Base-by-base conservation (phyloP, 2,797 vertebrate genomes). In the Siniperca undulata region DNA sequence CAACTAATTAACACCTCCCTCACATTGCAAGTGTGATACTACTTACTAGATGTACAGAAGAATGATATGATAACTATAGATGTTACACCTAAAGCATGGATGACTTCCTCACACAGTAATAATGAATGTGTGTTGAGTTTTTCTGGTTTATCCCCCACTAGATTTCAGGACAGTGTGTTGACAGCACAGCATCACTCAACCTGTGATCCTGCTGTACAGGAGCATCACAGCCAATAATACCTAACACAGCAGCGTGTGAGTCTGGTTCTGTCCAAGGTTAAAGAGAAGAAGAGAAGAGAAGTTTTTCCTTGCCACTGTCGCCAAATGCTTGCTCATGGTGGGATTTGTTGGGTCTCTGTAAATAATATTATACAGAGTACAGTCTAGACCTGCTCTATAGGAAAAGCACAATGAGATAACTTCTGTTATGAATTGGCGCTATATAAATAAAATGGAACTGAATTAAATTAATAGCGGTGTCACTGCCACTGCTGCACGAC, bases 111-210 rank as follows among this genome's bases (percentile, higher is more conserved):
- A 50, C 40, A n/a, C 20, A 36, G 56, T 73, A 19, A 75, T 20
- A 24, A 56, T 68, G n/a, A 78, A 42, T 40, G 55, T 50, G 58
- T 53, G 56, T 27, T 17, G 66, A 17, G 69, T 59, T 52, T 30
- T 38, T 61, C 53, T 70, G 70, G 7, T 83, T 77, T 62, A 82
- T 77, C 44, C 46, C 52, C 53, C 65, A 5, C 46, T 42, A 12
- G 38, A 72, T 82, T 71, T 75, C 24, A 68, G 78, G 69, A 50
- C 38, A 27, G n/a, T 5, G 62, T 55, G 58, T 48, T 88, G 78
- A 83, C 85, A 80, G 81, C 42, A 17, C 30, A 44, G 50, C 80
- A 93, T 92, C 87, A 76, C 62, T 90, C 91, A 89, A 50, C 40
- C 78, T 78, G 50, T 78, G 81, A 72, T 66, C 24, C 46, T 65